Conservation (phyloP, 1,140 invertebrate species). For the Nebria ingens region DNA sequence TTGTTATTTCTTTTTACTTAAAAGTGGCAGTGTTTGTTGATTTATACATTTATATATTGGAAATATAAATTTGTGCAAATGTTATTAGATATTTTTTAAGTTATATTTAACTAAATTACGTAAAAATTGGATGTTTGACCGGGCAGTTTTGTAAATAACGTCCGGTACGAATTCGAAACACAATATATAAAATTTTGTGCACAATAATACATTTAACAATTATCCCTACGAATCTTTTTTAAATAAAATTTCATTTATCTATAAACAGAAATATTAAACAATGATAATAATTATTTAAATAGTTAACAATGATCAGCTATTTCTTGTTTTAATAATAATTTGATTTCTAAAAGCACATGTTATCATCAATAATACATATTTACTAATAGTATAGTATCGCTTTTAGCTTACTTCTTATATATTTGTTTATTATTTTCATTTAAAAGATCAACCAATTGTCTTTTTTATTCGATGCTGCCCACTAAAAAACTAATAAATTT, state of each 20-base stretch:
- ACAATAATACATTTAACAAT: neutral
- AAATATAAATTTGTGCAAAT: constrained; percentile 5
- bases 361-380: constrained; percentile 11
- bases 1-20: neutral
- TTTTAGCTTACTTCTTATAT: too few species aligned
- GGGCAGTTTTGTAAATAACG: too few species aligned
- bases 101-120: too few species aligned
- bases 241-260: constrained; percentile 12
- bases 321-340: constrained; percentile 28
- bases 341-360: constrained; percentile 35
- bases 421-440: too few species aligned
- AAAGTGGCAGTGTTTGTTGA: neutral
- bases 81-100: too few species aligned
- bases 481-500: too few species aligned
- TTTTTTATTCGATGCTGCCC: too few species aligned
- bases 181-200: neutral
- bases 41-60: neutral
- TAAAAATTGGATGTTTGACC: too few species aligned
- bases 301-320: constrained; percentile 34
- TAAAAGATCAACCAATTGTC: neutral
- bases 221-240: constrained; percentile 17
- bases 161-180: too few species aligned
- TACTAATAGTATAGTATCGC: too few species aligned
- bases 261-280: constrained; percentile 29
- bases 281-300: constrained; percentile 29